A percentile compares a stretch with the other conserved stretches of the same genome.
Conservation (phyloP, 2,113 vertebrate genomes). For the Danionella cerebrum region DNA sequence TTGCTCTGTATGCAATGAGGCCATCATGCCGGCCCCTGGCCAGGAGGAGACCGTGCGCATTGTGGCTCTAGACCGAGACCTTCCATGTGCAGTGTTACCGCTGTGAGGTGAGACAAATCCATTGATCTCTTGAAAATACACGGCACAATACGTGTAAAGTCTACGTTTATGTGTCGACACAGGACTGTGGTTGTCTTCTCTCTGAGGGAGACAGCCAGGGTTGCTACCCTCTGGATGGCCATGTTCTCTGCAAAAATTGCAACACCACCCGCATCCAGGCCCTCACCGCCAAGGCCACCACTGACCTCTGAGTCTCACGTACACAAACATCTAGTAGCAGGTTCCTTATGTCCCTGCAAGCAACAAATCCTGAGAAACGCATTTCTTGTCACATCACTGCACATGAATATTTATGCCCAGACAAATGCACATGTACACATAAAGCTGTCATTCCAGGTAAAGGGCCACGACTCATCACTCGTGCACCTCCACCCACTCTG, state of each 20-base stretch:
- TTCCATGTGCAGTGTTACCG: conserved; percentile 98
- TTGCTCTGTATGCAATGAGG: conserved; percentile 90
- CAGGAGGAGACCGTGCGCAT: conserved; percentile 98
- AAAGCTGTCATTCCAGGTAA: conserved; percentile 3
- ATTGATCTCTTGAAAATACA: conserved; percentile 19
- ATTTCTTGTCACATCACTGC: conserved; percentile 24
- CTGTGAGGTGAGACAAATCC: conserved; percentile 74
- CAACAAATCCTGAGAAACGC: not conserved
- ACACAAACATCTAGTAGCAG: conserved; percentile 16
- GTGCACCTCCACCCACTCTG: not conserved
- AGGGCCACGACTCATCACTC: not conserved
- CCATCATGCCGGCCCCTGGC: conserved; percentile 93
- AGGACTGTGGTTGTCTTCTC: conserved; percentile 90
- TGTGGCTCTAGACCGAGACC: conserved; percentile 91
- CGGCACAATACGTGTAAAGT: not conserved
- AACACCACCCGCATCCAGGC: conserved; percentile 89
- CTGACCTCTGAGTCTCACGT: conserved; percentile 80
- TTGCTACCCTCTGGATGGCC: conserved; percentile 95
- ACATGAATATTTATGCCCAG: conserved; percentile 28
- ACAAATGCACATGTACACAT: conserved; percentile 11
- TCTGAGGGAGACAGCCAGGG: conserved; percentile 97
- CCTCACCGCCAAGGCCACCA: conserved; percentile 94
- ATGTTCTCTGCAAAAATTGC: conserved; percentile 96
- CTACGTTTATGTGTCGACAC: not conserved
- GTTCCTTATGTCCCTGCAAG: conserved; percentile 39